phyloP scores from a whole-genome alignment of 1,140 invertebrate species.

The Bombus ignitus region DNA sequence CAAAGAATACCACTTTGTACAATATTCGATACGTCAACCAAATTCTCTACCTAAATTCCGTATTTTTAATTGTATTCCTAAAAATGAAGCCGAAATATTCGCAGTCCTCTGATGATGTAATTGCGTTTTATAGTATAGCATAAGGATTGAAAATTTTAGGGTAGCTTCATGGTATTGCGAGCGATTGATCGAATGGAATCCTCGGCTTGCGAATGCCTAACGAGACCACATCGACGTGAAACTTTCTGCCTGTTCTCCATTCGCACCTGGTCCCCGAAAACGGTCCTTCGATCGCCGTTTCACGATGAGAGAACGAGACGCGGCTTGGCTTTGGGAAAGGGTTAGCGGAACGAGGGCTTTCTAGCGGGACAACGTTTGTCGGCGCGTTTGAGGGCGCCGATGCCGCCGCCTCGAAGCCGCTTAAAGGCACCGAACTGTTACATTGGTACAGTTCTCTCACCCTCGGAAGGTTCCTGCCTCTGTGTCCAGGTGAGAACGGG shows the following conservation, averaged over 20 bases:
- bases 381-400: slow-evolving; percentile 75
- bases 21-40: too few species aligned
- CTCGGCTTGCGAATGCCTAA: background rate
- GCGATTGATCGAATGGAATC: background rate
- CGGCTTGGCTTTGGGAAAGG: slow-evolving; percentile 28
- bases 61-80: too few species aligned
- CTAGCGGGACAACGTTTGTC: slow-evolving; percentile 79
- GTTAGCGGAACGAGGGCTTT: slow-evolving; percentile 51
- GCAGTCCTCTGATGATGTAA: too few species aligned
- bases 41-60: too few species aligned
- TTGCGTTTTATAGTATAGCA: too few species aligned
- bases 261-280: slow-evolving; percentile 27
- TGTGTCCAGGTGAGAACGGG: slow-evolving; percentile 32
- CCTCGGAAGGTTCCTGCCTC: background rate
- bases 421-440: slow-evolving; percentile 50
- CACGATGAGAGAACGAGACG: slow-evolving; percentile 1
- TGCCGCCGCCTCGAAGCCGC: slow-evolving; percentile 69
- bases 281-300: slow-evolving; percentile 2
- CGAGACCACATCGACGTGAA: background rate
- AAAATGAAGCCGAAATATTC: too few species aligned
- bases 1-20: too few species aligned
- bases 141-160: background rate
- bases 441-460: slow-evolving; percentile 43
- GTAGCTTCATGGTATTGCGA: background rate
- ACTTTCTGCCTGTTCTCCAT: background rate